Percentiles rank a stretch among this genome's conserved stretches.
Evolutionary conservation across 2,113 vertebrate genomes (phyloP).

Genomic region (Corynorhinus townsendii): DNA sequence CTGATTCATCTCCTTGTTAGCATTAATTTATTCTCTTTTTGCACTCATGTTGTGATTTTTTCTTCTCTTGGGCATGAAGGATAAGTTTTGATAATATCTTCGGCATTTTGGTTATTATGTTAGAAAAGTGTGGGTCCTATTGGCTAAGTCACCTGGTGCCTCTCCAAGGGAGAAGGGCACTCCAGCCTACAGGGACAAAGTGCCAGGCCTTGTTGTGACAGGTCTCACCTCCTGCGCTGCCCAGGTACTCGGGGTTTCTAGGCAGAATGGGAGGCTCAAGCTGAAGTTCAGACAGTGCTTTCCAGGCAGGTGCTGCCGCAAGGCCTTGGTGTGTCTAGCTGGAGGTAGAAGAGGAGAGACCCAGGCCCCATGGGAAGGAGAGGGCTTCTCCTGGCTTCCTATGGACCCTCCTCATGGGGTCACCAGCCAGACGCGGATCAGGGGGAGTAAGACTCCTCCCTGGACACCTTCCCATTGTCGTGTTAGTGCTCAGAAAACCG

Average conservation of each 20-base stretch:
- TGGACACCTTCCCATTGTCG: not conserved
- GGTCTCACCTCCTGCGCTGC: not conserved
- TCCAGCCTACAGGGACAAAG: not conserved
- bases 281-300: not conserved
- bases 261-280: too few species aligned
- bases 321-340: not conserved
- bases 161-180: not conserved
- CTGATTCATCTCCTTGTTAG: not conserved
- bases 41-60: not conserved
- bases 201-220: not conserved
- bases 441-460: not conserved
- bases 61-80: not conserved
- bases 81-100: not conserved
- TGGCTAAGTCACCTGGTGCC: not conserved
- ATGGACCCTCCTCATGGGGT: not conserved
- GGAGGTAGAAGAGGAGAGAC: not conserved
- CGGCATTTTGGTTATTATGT: too few species aligned
- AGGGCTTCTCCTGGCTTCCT: not conserved
- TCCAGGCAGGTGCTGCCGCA: not conserved
- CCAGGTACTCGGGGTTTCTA: not conserved
- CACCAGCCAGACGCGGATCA: not conserved
- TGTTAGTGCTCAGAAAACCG: not conserved
- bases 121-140: not conserved
- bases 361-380: not conserved
- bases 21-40: not conserved